Evolutionary conservation across 2,888 invertebrate genomes (phyloP), one percentile per base, ranked within the genome.

Genomic region (Timema cristinae): DNA sequence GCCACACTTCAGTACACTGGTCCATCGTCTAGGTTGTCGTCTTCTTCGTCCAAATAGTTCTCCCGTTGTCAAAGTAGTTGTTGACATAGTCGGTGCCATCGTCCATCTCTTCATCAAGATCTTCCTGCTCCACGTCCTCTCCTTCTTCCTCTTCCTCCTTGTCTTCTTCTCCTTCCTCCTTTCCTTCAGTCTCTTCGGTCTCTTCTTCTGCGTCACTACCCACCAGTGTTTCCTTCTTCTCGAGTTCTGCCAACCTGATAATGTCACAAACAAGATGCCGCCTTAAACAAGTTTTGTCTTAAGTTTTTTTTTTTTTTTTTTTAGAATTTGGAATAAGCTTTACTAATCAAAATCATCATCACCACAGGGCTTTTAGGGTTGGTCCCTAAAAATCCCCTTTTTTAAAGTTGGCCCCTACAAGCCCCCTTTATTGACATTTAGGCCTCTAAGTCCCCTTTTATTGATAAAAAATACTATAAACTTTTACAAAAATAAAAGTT

Each of bases 51-150:
- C 80, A 79, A 69, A 71, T 91, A 93, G 50, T 88, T 89, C 82
- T 94, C 94, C 94, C 94, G 81, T 94, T 93, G 80, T 94, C 94
- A 81, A 94, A 94, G 80, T 93, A 94, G 79, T 91, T 93, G 78
- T 93, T 92, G 0, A 90, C 91, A 79, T 94, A 94, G 81, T 94
- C 94, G 47, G 93, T 94, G 32, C 94, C 94, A 79, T 93, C 93
- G 79, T 94, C 94, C 87, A 93, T 90, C 82, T 94, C 94, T 79
- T 93, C 91, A 78, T 94, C 93, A 9, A 85, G 80, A 77, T 91
- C 91, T 68, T 75, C 74, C 16, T 68, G 68, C 15, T 74, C 73
- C n/a, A 70, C 85, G 73, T 89, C 88, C 72, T 87, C 86, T 63
- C 85, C 86, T 66, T 89, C 89, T 6, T 79, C 77, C 6, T 86